These are phyloP conservation scores for Plumapathes pennacea DNA, from an alignment of 92 coral and sea anemone genomes.

Conservation along the genomic window DNA sequence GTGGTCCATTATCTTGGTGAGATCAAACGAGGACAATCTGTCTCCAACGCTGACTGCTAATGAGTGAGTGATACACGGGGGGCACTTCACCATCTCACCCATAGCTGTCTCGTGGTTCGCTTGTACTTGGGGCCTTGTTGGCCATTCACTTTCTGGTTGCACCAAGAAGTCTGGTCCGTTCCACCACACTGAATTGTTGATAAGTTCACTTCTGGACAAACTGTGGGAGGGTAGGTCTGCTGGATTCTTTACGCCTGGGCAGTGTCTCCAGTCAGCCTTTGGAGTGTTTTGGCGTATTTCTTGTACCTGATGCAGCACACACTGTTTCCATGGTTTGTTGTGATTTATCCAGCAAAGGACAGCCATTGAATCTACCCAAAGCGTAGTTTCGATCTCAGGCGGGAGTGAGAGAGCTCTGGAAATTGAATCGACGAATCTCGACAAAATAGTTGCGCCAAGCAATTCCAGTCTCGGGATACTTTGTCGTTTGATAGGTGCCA, in stretches of 20 bases:
- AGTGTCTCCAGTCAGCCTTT: slow-evolving; percentile 35
- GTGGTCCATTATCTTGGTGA: slow-evolving; percentile 27
- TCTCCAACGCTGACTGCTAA: slow-evolving; percentile 10
- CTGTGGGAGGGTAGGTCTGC: slow-evolving; percentile 53
- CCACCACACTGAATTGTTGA: slow-evolving; percentile 22
- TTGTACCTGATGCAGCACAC: slow-evolving; percentile 25
- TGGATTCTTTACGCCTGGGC: slow-evolving; percentile 33
- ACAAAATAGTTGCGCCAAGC: slow-evolving; percentile 17
- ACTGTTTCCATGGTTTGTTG: slow-evolving; percentile 34
- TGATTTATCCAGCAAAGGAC: slow-evolving; percentile 42
- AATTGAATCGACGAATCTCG: background rate
- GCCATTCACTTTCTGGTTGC: slow-evolving; percentile 45
- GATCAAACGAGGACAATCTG: background rate
- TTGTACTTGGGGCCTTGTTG: slow-evolving; percentile 27
- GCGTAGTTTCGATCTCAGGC: slow-evolving; percentile 1
- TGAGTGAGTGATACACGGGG: slow-evolving; percentile 29
- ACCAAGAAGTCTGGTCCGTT: slow-evolving; percentile 36
- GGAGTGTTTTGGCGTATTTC: slow-evolving; percentile 33
- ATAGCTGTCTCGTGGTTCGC: slow-evolving; percentile 23
- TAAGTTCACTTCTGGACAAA: slow-evolving; percentile 25
- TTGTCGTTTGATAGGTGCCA: slow-evolving; percentile 12
- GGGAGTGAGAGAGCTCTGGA: background rate
- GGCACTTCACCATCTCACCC: slow-evolving; percentile 28
- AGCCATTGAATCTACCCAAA: slow-evolving; percentile 51
- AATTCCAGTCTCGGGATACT: slow-evolving; percentile 29